A percentile compares a stretch with the other conserved stretches of the same genome.
These are phyloP conservation scores for Orchesella flavescens DNA, from an alignment of 2,888 invertebrate species.

Conservation along the genomic window DNA sequence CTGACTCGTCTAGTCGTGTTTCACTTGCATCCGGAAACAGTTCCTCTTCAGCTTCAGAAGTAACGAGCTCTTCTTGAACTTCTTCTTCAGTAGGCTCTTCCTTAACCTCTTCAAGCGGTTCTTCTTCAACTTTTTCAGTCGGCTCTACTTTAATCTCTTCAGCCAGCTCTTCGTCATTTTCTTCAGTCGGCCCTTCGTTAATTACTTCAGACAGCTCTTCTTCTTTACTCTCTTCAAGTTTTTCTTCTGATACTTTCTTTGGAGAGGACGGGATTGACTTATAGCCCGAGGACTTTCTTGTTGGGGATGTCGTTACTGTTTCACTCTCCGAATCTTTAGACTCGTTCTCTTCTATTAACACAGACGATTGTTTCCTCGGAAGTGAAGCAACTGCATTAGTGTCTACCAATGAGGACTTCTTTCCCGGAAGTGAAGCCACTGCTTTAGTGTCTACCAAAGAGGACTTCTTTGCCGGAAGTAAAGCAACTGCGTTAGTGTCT, in stretches of 20 bases:
- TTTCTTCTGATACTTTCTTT: neutral
- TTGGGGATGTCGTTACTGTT: neutral
- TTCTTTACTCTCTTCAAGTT: neutral
- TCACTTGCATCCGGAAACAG: neutral
- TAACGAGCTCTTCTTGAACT: neutral
- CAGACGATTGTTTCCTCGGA: neutral
- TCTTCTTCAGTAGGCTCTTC: neutral
- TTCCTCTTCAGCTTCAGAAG: neutral
- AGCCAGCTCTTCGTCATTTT: neutral
- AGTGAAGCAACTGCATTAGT: neutral
- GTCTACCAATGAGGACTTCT: neutral
- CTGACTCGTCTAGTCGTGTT: neutral
- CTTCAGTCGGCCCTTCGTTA: neutral
- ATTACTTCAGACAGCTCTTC: slow-evolving; percentile 10
- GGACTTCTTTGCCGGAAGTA: neutral
- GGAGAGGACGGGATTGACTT: neutral
- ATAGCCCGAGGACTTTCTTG: neutral
- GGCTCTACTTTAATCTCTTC: neutral
- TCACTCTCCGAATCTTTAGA: neutral
- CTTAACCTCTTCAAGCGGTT: neutral
- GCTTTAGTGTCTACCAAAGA: neutral
- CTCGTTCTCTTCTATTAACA: neutral
- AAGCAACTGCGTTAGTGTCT: neutral
- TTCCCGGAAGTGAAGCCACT: neutral
- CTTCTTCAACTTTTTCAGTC: neutral